Conservation (phyloP, 35 echinoderm and acorn worm genomes). For the Holothuria glaberrima region DNA sequence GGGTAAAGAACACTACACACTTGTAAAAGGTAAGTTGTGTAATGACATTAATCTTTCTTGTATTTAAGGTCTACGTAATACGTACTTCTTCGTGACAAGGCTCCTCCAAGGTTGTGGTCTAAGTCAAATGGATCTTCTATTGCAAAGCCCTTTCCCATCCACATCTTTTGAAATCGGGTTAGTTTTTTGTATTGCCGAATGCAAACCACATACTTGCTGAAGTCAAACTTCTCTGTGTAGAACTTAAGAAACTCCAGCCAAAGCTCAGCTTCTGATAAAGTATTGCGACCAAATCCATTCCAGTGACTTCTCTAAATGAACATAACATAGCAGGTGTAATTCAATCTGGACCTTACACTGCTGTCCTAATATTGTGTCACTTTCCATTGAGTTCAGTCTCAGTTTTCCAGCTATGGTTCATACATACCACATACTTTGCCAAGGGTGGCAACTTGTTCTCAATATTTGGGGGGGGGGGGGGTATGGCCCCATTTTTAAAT, state of each 20-base stretch:
- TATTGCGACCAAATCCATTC: conserved; percentile 65
- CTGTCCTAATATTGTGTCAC: too few relatives aligned
- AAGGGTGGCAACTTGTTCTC: too few relatives aligned
- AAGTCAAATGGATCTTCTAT: conserved; percentile 98
- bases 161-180: conserved; percentile 95
- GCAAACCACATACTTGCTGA: conserved; percentile 82
- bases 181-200: conserved; percentile 75
- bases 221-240: conserved; percentile 93
- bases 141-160: conserved; percentile 76
- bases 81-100: conserved; percentile 89
- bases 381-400: too few relatives aligned
- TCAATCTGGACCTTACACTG: too few relatives aligned
- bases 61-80: neutral
- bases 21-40: too few relatives aligned
- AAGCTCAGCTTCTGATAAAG: conserved; percentile 65
- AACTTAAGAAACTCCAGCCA: conserved; percentile 90
- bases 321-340: neutral
- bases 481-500: too few relatives aligned
- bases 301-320: conserved; percentile 58
- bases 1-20: too few relatives aligned
- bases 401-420: too few relatives aligned
- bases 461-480: too few relatives aligned
- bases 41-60: too few relatives aligned
- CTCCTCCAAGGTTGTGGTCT: conserved; percentile 90
- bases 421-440: too few relatives aligned